phyloP scores from a whole-genome alignment of 2,113 vertebrate species.

The Sylvietta virens region DNA sequence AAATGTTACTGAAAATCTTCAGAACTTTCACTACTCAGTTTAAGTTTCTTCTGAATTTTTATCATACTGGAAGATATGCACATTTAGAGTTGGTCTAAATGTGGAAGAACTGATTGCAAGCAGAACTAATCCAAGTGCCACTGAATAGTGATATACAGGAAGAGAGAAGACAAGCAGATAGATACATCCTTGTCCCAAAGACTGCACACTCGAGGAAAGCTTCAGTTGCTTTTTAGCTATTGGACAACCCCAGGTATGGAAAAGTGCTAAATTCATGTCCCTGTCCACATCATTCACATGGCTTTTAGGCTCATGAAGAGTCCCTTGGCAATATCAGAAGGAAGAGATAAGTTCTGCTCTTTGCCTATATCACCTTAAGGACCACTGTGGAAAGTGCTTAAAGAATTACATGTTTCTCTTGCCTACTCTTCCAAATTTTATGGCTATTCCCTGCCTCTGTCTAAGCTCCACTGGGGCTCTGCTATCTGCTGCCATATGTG shows the following conservation, averaged over 20 bases:
- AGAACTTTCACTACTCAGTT: not conserved
- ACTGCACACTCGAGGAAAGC: not conserved
- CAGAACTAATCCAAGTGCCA: constrained; percentile 9
- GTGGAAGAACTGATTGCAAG: constrained; percentile 11
- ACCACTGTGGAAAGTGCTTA: not conserved
- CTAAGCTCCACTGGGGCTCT: not conserved
- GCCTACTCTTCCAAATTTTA: not conserved
- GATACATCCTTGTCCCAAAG: not conserved
- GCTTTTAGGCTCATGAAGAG: not conserved
- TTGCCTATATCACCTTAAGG: not conserved
- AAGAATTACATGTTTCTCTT: not conserved
- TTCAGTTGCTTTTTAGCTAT: not conserved
- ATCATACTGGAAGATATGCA: not conserved
- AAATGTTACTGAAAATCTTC: not conserved
- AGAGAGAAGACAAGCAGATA: not conserved
- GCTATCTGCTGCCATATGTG: not conserved
- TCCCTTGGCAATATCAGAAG: not conserved
- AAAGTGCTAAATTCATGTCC: not conserved
- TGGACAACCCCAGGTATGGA: not conserved
- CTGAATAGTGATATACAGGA: not conserved
- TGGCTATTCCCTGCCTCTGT: not conserved
- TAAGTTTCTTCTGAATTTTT: not conserved
- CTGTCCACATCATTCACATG: not conserved
- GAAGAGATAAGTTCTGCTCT: not conserved
- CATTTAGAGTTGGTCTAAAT: not conserved